Conservation (phyloP, 92 coral and sea anemone genomes). For the Phymanthus crucifer region DNA sequence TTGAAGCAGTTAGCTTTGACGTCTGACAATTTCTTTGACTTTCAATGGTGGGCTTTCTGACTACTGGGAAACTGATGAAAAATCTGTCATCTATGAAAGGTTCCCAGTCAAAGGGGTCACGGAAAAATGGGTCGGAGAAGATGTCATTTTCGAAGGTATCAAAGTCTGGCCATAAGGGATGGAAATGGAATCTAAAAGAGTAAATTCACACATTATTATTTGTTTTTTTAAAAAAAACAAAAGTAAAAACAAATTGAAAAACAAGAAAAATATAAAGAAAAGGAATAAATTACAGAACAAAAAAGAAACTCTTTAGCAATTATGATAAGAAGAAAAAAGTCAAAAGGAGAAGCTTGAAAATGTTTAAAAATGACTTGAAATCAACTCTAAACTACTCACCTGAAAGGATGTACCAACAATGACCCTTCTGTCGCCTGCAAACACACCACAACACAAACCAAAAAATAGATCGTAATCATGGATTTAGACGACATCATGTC, state of each 20-base stretch:
- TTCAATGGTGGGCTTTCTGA: conserved; percentile 19
- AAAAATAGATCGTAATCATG: neutral
- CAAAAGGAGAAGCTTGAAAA: too few relatives aligned
- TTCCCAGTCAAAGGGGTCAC: conserved; percentile 40
- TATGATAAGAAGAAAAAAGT: too few relatives aligned
- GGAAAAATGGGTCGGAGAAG: neutral
- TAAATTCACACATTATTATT: neutral
- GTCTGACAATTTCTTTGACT: conserved; percentile 30
- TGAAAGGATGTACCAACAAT: conserved; percentile 12
- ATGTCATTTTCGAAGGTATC: neutral
- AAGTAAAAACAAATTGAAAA: too few relatives aligned
- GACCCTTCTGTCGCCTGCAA: conserved; percentile 8
- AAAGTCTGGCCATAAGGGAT: neutral
- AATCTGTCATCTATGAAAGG: conserved; percentile 44
- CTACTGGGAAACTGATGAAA: conserved; percentile 25
- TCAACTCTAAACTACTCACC: too few relatives aligned
- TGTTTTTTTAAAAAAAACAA: too few relatives aligned
- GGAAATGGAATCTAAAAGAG: neutral
- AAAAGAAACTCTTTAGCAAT: too few relatives aligned
- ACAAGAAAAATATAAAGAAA: too few relatives aligned
- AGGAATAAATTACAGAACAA: too few relatives aligned
- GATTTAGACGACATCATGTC: neutral
- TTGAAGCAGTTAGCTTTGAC: neutral
- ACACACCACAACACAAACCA: conserved; percentile 23
- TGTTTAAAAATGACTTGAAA: too few relatives aligned